A percentile compares a stretch with the other conserved stretches of the same genome.
Evolutionary conservation across 2,113 vertebrate genomes (phyloP).

Genomic region (Caranx ignobilis): DNA sequence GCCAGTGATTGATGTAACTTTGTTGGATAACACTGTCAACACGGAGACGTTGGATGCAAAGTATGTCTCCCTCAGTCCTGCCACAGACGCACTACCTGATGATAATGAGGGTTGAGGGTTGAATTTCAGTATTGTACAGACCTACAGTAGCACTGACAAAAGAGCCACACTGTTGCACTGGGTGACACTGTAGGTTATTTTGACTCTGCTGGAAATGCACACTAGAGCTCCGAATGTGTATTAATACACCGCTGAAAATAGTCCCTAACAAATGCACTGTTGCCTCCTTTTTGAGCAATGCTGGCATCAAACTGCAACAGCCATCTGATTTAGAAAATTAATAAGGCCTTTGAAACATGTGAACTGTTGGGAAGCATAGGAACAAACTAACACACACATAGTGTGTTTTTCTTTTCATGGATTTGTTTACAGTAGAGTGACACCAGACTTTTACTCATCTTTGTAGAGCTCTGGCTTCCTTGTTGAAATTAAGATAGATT

Average conservation of each 20-base stretch:
- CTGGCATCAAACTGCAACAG: neutral
- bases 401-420: no score
- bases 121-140: no score
- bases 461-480: no score
- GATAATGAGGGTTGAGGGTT: neutral
- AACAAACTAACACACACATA: no score
- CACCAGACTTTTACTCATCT: neutral
- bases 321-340: neutral
- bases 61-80: neutral
- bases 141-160: no score
- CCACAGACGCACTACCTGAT: neutral
- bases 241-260: neutral
- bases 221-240: neutral
- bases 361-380: no score
- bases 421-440: neutral
- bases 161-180: neutral
- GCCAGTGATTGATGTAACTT: neutral
- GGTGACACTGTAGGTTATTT: neutral
- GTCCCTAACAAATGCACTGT: neutral
- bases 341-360: neutral
- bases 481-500: no score
- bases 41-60: neutral
- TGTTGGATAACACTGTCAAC: neutral
- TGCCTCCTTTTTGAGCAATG: neutral
- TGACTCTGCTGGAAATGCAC: neutral